Evolutionary conservation across 2,113 vertebrate species (phyloP).

Genomic region (Ochotona princeps): DNA sequence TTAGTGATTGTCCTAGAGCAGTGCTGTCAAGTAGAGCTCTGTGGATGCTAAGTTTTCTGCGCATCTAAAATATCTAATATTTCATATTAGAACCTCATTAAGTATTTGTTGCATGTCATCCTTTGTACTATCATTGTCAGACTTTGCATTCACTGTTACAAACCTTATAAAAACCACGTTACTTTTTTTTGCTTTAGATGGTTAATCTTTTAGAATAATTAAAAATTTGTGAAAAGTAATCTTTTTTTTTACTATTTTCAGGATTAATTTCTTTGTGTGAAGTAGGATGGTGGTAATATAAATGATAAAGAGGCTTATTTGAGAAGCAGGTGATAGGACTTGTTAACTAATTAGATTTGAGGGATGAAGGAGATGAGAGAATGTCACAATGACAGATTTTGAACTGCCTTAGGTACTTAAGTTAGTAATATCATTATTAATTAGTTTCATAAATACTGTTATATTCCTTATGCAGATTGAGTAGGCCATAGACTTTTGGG

Average conservation of each 20-base stretch:
- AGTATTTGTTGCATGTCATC: too few species aligned
- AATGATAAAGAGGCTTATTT: constrained; percentile 4
- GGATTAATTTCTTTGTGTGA: constrained; percentile 9
- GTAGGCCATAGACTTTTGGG: background rate
- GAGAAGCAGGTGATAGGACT: background rate
- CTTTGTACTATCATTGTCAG: background rate
- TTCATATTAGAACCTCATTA: too few species aligned
- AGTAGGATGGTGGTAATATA: background rate
- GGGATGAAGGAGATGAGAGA: background rate
- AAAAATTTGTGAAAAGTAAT: background rate
- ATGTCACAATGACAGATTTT: background rate
- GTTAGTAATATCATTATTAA: constrained; percentile 31
- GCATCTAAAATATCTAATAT: too few species aligned
- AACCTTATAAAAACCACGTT: background rate
- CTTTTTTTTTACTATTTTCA: constrained; percentile 10
- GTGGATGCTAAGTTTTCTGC: too few species aligned
- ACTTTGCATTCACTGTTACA: background rate
- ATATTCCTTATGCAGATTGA: background rate
- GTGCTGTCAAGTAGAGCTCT: too few species aligned
- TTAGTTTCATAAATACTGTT: background rate
- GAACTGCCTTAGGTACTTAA: background rate
- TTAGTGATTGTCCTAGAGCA: too few species aligned
- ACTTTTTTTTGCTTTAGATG: constrained; percentile 30
- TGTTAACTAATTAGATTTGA: constrained; percentile 1
- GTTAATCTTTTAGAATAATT: background rate